A percentile compares a stretch with the other conserved stretches of the same genome.
Evolutionary conservation across 2,797 vertebrate species (phyloP).

Genomic region (Phrynocephalus guinanensis): DNA sequence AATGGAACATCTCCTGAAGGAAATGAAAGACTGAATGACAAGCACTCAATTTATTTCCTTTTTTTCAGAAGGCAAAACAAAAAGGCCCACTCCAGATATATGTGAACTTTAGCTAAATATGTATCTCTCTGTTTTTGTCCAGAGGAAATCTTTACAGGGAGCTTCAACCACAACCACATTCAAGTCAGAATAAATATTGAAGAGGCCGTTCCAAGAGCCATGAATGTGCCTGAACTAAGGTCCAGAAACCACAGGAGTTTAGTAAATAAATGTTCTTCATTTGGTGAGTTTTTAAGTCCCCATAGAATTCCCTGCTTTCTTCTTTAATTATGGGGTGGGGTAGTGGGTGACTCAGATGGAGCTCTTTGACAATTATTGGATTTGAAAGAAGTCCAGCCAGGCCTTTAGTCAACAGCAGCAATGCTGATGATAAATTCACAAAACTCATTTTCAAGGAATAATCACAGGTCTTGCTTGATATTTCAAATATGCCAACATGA

Average conservation of each 20-base stretch:
- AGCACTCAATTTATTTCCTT: neutral
- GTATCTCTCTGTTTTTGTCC: neutral
- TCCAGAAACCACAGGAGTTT: conserved; percentile 30
- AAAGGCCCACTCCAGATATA: neutral
- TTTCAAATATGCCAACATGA: neutral
- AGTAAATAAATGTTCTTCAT: conserved; percentile 2
- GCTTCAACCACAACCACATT: conserved; percentile 16
- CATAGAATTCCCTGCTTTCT: conserved; percentile 23
- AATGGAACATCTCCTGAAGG: neutral
- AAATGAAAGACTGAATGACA: neutral
- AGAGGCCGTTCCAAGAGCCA: conserved; percentile 1
- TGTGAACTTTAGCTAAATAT: neutral
- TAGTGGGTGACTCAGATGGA: conserved; percentile 2
- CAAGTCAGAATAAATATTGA: conserved; percentile 22
- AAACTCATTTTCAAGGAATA: neutral
- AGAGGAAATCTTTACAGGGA: conserved; percentile 7
- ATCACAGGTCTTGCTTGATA: conserved; percentile 4
- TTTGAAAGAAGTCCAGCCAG: neutral
- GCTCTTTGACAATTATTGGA: neutral
- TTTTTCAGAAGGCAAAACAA: neutral
- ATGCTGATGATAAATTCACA: neutral
- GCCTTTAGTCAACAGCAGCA: neutral
- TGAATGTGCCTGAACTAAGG: conserved; percentile 16
- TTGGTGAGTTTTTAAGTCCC: neutral
- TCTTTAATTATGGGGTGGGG: neutral